Conservation (phyloP, 1,140 invertebrate genomes). For the Nixonia krombeini region DNA sequence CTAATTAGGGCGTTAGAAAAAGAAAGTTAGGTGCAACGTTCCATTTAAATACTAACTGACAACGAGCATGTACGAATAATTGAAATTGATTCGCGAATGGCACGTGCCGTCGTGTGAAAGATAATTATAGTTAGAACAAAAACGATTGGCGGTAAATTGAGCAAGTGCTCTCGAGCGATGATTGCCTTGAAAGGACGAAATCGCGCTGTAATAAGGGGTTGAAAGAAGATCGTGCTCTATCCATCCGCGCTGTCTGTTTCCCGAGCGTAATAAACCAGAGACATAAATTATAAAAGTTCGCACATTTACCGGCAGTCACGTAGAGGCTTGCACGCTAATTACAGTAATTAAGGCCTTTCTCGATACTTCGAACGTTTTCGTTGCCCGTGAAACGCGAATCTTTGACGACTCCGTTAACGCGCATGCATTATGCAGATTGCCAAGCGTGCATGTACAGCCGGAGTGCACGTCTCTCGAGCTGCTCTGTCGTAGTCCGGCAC, state of each 20-base stretch:
- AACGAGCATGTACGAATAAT: too few relatives aligned
- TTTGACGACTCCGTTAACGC: conserved; percentile 6
- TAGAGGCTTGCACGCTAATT: too few relatives aligned
- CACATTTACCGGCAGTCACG: too few relatives aligned
- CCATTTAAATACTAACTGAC: too few relatives aligned
- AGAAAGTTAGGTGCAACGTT: too few relatives aligned
- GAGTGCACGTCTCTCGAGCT: not conserved
- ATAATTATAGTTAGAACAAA: too few relatives aligned
- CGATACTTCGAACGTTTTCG: conserved; percentile 1
- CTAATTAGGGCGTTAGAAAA: too few relatives aligned
- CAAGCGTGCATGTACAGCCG: conserved; percentile 7
- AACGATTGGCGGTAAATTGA: too few relatives aligned
- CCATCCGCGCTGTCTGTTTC: not conserved
- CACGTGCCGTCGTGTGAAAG: too few relatives aligned
- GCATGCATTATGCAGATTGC: conserved; percentile 26
- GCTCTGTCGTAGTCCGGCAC: conserved; percentile 1
- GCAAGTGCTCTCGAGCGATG: too few relatives aligned
- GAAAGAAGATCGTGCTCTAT: not conserved
- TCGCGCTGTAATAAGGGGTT: not conserved
- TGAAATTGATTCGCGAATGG: too few relatives aligned
- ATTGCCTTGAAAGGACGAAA: too few relatives aligned
- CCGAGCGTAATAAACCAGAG: not conserved
- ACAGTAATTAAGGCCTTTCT: conserved; percentile 1
- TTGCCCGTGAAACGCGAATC: conserved; percentile 3
- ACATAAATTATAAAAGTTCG: conserved; percentile 5